Evolutionary conservation across 1,140 invertebrate species (phyloP).

Genomic region (Sitodiplosis mosellana): DNA sequence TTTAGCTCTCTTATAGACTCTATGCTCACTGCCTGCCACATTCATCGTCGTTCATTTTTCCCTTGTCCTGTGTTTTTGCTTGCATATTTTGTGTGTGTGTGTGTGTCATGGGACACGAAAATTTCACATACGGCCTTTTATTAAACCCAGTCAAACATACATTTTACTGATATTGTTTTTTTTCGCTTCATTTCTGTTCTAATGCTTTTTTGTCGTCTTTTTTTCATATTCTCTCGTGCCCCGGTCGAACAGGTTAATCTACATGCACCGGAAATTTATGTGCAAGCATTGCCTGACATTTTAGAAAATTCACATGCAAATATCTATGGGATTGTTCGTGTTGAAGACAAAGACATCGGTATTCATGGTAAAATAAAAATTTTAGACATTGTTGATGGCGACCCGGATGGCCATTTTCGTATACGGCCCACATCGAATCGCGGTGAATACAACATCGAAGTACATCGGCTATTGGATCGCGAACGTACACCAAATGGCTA

Average conservation of each 20-base stretch:
- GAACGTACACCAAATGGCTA: conserved; percentile 59
- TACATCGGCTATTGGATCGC: conserved; percentile 55
- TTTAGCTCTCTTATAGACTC: too few species aligned
- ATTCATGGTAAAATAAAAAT: conserved; percentile 62
- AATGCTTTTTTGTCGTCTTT: not conserved
- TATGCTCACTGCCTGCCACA: too few species aligned
- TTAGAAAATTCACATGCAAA: conserved; percentile 68
- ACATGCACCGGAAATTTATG: conserved; percentile 62
- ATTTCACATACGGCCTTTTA: not conserved
- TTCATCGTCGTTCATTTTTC: too few species aligned
- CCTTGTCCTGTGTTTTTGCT: too few species aligned
- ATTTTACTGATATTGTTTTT: not conserved
- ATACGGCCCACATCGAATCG: conserved; percentile 38
- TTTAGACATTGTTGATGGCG: conserved; percentile 76
- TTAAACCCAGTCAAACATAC: not conserved
- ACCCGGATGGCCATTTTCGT: conserved; percentile 71
- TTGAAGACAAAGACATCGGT: conserved; percentile 65
- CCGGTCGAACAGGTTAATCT: conserved; percentile 53
- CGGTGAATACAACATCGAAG: conserved; percentile 57
- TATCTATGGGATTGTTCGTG: conserved; percentile 76
- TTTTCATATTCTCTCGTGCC: not conserved
- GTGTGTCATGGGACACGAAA: too few species aligned
- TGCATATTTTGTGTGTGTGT: too few species aligned
- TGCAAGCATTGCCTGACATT: conserved; percentile 59
- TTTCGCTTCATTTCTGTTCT: not conserved